Percentiles rank a stretch among this genome's conserved stretches.
Conservation (phyloP, 2,888 invertebrate genomes). For the Drosophila nr. perissopoda region DNA sequence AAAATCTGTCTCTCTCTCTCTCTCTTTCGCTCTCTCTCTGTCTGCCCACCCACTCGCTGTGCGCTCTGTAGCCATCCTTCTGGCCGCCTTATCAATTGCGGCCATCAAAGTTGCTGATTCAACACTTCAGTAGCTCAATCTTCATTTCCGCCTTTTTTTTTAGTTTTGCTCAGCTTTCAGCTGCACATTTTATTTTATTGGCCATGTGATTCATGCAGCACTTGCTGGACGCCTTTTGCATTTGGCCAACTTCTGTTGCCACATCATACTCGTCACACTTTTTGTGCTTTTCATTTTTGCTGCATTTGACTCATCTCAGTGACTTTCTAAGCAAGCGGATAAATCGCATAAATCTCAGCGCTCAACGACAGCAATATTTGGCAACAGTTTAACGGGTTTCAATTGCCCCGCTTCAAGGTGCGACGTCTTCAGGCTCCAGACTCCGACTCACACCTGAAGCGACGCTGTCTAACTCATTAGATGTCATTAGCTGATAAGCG, state of each 20-base stretch:
- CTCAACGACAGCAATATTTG: conserved; percentile 57
- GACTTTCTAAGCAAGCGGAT: conserved; percentile 61
- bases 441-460: conserved; percentile 57
- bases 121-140: conserved; percentile 68
- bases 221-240: conserved; percentile 17
- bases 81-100: conserved; percentile 52
- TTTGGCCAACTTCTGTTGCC: conserved; percentile 38
- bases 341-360: conserved; percentile 40
- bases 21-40: not conserved
- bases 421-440: conserved; percentile 35
- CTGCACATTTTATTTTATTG: conserved; percentile 38
- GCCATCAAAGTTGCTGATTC: conserved; percentile 60
- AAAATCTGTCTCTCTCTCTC: not conserved
- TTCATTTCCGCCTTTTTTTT: conserved; percentile 60
- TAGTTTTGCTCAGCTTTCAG: not conserved
- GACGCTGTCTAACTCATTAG: conserved; percentile 75
- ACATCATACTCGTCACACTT: conserved; percentile 23
- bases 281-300: not conserved
- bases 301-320: conserved; percentile 59
- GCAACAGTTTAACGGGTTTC: conserved; percentile 77
- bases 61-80: conserved; percentile 12
- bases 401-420: conserved; percentile 57
- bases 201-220: conserved; percentile 51
- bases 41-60: conserved; percentile 52
- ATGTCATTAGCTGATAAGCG: conserved; percentile 77